Evolutionary conservation across 2,888 invertebrate genomes (phyloP).

Genomic region (Drosophila ustulata): DNA sequence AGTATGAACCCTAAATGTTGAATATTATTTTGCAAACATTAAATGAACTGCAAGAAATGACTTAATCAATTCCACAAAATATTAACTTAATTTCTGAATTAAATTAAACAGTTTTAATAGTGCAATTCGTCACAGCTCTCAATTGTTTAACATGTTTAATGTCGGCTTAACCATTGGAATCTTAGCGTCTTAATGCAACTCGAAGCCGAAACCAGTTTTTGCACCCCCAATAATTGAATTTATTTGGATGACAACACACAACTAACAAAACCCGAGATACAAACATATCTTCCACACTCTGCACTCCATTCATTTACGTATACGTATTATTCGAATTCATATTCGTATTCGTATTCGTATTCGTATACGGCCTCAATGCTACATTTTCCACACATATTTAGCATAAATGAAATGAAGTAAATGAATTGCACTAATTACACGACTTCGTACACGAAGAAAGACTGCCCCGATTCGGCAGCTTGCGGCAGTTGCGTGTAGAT

Average conservation of each 20-base stretch:
- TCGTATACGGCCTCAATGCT: conserved; percentile 56
- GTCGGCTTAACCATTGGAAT: conserved; percentile 4
- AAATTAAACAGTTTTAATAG: conserved; percentile 11
- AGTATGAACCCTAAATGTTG: neutral
- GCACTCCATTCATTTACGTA: conserved; percentile 4
- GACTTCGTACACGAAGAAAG: conserved; percentile 51
- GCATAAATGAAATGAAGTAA: conserved; percentile 71
- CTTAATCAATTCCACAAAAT: neutral
- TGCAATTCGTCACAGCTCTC: conserved; percentile 23
- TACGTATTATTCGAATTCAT: neutral
- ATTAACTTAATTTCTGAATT: neutral
- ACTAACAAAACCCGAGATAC: conserved; percentile 11
- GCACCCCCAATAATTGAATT: conserved; percentile 52
- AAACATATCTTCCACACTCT: neutral
- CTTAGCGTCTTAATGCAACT: conserved; percentile 26
- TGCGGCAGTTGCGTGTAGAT: conserved; percentile 6
- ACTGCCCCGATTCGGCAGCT: conserved; percentile 31
- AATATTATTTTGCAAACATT: neutral
- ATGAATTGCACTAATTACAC: conserved; percentile 78
- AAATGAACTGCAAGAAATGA: neutral
- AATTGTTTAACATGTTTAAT: conserved; percentile 6
- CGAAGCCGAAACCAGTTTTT: conserved; percentile 35
- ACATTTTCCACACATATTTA: conserved; percentile 64
- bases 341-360: neutral
- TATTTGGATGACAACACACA: conserved; percentile 68